Percentiles rank a stretch among this genome's conserved stretches.
Evolutionary conservation across 1,140 invertebrate genomes (phyloP).

Genomic region (Globodera rostochiensis): DNA sequence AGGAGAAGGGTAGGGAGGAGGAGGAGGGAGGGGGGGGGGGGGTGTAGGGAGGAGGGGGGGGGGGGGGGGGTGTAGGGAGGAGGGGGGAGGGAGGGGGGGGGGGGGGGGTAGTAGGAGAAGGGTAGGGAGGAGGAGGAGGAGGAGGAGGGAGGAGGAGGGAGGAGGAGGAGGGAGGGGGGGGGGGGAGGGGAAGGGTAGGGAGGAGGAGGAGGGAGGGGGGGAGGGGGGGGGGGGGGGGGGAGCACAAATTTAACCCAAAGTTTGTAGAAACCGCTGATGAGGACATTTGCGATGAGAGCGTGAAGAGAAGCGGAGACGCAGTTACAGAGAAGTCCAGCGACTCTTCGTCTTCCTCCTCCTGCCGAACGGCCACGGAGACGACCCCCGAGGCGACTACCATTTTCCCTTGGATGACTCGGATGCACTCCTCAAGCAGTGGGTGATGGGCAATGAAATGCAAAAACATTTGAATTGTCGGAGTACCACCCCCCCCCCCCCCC

Average conservation of each 20-base stretch:
- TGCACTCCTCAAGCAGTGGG: constrained; percentile 54
- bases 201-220: neutral
- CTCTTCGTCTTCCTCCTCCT: neutral
- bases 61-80: neutral
- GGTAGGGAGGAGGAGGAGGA: neutral
- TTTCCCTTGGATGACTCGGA: constrained; percentile 59
- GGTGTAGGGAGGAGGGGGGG: too few relatives aligned
- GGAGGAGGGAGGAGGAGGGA: neutral
- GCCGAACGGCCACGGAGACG: constrained; percentile 2
- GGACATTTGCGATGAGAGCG: neutral
- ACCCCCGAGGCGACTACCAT: constrained; percentile 29
- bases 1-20: neutral
- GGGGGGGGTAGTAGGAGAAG: neutral
- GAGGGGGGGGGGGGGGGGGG: neutral
- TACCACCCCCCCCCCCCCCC: neutral
- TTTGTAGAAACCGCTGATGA: constrained; percentile 9
- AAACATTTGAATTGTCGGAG: neutral
- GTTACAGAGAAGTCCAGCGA: neutral
- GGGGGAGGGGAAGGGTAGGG: neutral
- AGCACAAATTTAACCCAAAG: neutral
- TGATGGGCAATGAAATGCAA: neutral
- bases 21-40: too few relatives aligned
- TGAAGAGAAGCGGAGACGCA: neutral
- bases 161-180: neutral
- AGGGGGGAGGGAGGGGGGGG: neutral